Evolutionary conservation across 30 jellyfish, hydroid and myxozoan species (phyloP).

Genomic region (Hydra vulgaris): DNA sequence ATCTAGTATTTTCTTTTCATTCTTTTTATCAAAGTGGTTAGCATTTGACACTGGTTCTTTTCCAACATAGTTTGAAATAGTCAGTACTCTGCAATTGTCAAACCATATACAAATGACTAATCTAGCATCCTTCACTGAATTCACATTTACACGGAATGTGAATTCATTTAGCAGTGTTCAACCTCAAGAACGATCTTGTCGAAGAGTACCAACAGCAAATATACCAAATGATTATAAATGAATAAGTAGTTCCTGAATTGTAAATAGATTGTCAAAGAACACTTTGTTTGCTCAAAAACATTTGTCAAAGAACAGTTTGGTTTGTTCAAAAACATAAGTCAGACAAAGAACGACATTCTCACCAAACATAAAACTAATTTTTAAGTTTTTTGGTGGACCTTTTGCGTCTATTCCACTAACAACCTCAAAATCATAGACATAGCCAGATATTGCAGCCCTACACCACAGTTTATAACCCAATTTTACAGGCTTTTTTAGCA

Average conservation of each 20-base stretch:
- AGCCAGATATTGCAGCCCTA: constrained; percentile 35
- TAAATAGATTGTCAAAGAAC: not conserved
- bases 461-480: constrained; percentile 44
- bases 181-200: not conserved
- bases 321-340: not conserved
- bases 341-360: constrained; percentile 8
- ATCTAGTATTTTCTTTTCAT: not conserved
- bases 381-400: constrained; percentile 29
- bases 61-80: not conserved
- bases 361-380: constrained; percentile 19
- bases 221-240: not conserved
- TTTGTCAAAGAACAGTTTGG: constrained; percentile 1
- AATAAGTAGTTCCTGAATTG: not conserved
- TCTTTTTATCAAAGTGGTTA: not conserved
- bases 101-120: not conserved
- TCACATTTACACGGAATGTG: not conserved
- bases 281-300: not conserved
- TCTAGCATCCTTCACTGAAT: not conserved
- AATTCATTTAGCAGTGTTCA: not conserved
- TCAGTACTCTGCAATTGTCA: not conserved
- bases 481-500: constrained; percentile 19
- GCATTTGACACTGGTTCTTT: constrained; percentile 1
- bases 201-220: constrained; percentile 5
- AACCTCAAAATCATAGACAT: constrained; percentile 35
- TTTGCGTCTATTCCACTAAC: constrained; percentile 31